phyloP scores from a whole-genome alignment of 2,888 invertebrate genomes.

The Hyles lineata region DNA sequence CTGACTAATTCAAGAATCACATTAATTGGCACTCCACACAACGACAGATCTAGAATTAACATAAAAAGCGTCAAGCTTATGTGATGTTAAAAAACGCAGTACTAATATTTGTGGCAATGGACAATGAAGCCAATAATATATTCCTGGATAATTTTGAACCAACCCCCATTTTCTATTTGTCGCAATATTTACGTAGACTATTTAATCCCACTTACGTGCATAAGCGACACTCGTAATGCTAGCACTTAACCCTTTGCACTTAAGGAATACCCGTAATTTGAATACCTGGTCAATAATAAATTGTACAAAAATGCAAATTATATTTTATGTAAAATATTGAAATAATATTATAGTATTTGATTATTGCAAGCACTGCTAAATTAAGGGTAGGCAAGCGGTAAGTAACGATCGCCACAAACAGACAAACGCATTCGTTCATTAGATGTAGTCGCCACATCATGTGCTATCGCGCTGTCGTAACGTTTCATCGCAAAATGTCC shows the following conservation, averaged over 20 bases:
- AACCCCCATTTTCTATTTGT: not conserved
- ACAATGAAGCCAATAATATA: not conserved
- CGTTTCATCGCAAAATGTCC: constrained; percentile 8
- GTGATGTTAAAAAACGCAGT: too few species aligned
- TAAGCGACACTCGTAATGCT: constrained; percentile 4
- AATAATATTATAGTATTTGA: constrained; percentile 58
- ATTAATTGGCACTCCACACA: too few species aligned
- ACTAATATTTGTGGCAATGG: not conserved
- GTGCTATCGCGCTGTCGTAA: constrained; percentile 13
- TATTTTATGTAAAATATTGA: constrained; percentile 8
- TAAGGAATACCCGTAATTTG: not conserved
- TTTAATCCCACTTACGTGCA: not conserved
- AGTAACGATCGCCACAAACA: constrained; percentile 50
- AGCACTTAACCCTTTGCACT: constrained; percentile 20
- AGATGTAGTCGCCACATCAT: constrained; percentile 49
- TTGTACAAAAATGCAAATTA: not conserved
- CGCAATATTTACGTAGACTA: not conserved
- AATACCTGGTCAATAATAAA: not conserved
- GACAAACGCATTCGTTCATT: constrained; percentile 40
- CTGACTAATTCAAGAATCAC: too few species aligned
- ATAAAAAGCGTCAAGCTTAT: too few species aligned
- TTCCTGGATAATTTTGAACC: not conserved
- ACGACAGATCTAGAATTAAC: too few species aligned
- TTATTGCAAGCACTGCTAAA: constrained; percentile 75
- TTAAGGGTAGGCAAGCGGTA: constrained; percentile 78